phyloP scores from a whole-genome alignment of 1,140 invertebrate genomes.

The Drosophila insularis region DNA sequence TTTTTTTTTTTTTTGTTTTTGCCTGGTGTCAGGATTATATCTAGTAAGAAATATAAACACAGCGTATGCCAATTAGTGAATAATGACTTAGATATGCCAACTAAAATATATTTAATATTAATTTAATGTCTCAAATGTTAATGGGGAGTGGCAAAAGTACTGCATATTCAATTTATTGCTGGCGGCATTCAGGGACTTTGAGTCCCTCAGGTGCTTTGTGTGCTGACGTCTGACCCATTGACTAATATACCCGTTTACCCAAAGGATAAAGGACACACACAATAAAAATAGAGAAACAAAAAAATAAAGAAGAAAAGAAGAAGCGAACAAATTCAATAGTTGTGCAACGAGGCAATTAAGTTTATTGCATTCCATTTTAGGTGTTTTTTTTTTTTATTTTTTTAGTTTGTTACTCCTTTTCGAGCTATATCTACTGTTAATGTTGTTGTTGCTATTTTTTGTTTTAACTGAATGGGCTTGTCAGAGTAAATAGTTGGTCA shows the following conservation, averaged over 20 bases:
- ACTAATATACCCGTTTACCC: background rate
- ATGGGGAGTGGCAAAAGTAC: no score
- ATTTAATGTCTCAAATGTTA: no score
- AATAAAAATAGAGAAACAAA: no score
- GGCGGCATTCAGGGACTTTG: background rate
- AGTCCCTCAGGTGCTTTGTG: background rate
- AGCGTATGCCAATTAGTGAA: no score
- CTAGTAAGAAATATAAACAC: no score
- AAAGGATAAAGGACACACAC: background rate
- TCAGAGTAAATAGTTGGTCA: background rate
- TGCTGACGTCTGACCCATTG: background rate
- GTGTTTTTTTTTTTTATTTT: background rate
- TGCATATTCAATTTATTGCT: no score
- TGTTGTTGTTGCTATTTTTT: background rate
- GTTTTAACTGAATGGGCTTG: conserved; percentile 11
- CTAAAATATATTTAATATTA: no score
- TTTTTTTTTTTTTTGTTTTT: background rate
- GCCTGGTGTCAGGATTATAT: no score
- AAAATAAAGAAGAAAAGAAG: conserved; percentile 19
- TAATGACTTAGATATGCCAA: no score
- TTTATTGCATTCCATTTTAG: conserved; percentile 45
- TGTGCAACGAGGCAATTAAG: conserved; percentile 51
- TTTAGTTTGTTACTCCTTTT: no score
- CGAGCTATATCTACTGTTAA: background rate
- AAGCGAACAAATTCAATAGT: conserved; percentile 36